A percentile compares a stretch with the other conserved stretches of the same genome.
phyloP scores from a whole-genome alignment of 1,140 invertebrate genomes.

The Drosophila hydei region DNA sequence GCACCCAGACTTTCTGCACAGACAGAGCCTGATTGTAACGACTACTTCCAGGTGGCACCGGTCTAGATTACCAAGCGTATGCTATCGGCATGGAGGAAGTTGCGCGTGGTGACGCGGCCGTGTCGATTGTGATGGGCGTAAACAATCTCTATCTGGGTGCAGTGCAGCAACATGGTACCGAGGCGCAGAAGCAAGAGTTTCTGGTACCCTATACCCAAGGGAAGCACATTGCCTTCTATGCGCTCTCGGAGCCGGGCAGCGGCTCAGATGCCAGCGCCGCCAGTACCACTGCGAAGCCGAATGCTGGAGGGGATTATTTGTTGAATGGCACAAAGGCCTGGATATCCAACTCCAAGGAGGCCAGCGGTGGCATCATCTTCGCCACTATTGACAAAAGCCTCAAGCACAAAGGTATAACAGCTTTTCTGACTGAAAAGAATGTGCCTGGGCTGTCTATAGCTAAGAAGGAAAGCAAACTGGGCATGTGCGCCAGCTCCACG shows the following conservation, averaged over 20 bases:
- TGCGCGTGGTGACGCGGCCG: slow-evolving; percentile 92
- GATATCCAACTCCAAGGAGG: slow-evolving; percentile 97
- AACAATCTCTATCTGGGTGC: slow-evolving; percentile 95
- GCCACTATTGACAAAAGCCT: slow-evolving; percentile 95
- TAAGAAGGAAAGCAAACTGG: slow-evolving; percentile 98
- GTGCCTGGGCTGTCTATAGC: slow-evolving; percentile 90
- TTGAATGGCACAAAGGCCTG: slow-evolving; percentile 97
- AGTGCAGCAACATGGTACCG: slow-evolving; percentile 90
- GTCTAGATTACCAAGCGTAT: slow-evolving; percentile 96
- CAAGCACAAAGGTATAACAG: slow-evolving; percentile 96
- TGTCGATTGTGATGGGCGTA: slow-evolving; percentile 95
- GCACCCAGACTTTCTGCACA: neutral
- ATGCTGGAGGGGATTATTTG: slow-evolving; percentile 87
- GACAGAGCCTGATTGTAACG: neutral
- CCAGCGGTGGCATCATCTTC: slow-evolving; percentile 93
- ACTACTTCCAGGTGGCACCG: slow-evolving; percentile 84
- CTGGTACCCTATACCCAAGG: slow-evolving; percentile 91
- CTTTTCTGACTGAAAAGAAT: slow-evolving; percentile 94
- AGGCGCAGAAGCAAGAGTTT: slow-evolving; percentile 92
- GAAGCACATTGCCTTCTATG: slow-evolving; percentile 89
- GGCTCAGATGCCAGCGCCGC: slow-evolving; percentile 97
- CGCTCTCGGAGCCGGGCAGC: slow-evolving; percentile 91
- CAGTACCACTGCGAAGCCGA: slow-evolving; percentile 90
- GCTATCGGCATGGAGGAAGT: slow-evolving; percentile 98
- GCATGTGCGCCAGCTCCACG: slow-evolving; percentile 96